A percentile compares a stretch with the other conserved stretches of the same genome.
These are phyloP conservation scores for Barbus barbus DNA, from an alignment of 2,113 vertebrate genomes.

Conservation along the genomic window DNA sequence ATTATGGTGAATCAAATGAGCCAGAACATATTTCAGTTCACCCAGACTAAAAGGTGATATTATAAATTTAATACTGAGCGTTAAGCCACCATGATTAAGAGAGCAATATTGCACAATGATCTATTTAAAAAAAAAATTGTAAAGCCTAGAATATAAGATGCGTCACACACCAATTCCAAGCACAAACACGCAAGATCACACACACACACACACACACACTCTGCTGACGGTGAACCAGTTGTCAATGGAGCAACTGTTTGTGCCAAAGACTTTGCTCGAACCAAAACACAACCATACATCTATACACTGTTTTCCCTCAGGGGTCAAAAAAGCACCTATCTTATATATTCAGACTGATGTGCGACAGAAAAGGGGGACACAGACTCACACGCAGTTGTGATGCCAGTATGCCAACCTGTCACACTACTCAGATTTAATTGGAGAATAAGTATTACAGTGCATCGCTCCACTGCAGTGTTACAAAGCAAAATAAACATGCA, in stretches of 20 bases:
- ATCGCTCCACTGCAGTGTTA: conserved; percentile 57
- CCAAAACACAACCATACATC: not conserved
- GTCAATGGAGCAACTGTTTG: conserved; percentile 18
- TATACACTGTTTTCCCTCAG: not conserved
- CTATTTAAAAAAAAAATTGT: not conserved
- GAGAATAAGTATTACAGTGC: conserved; percentile 48
- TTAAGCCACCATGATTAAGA: not conserved
- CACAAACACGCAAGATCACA: conserved; percentile 30
- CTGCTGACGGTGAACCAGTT: not conserved
- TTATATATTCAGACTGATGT: conserved; percentile 18
- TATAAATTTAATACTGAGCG: not conserved
- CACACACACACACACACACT: conserved; percentile 22
- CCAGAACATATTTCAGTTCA: conserved; percentile 16
- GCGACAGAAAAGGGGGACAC: conserved; percentile 23
- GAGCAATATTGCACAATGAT: not conserved
- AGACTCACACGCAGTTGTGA: conserved; percentile 23
- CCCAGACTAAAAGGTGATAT: not conserved
- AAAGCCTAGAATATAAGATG: not conserved
- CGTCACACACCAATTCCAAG: conserved; percentile 57
- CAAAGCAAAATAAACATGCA: conserved; percentile 26
- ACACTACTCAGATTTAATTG: conserved; percentile 48
- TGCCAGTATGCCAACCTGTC: conserved; percentile 48
- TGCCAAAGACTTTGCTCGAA: not conserved
- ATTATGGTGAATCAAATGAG: conserved; percentile 13
- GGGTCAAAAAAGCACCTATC: conserved; percentile 9